These are phyloP conservation scores for Cremastinae sp. DNA, from an alignment of 2,888 invertebrate genomes.

Conservation along the genomic window DNA sequence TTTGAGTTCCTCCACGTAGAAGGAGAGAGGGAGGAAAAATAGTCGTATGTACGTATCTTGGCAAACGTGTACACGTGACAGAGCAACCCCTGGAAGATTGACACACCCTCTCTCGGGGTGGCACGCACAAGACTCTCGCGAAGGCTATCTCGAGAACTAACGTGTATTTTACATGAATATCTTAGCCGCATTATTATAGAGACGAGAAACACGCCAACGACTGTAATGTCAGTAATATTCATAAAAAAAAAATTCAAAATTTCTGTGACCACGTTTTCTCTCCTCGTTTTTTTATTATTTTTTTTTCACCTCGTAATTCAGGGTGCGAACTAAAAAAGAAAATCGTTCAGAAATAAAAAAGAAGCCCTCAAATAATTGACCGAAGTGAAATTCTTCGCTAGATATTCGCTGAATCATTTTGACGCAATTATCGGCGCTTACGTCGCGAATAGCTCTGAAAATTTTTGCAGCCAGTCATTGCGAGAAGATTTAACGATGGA, in stretches of 20 bases:
- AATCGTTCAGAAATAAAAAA: neutral
- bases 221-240: constrained; percentile 10
- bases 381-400: constrained; percentile 33
- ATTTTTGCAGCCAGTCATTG: too few relatives aligned
- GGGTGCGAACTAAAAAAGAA: neutral
- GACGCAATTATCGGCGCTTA: constrained; percentile 51
- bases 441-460: constrained; percentile 34
- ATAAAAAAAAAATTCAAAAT: too few relatives aligned
- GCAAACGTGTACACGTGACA: constrained; percentile 47
- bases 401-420: constrained; percentile 48
- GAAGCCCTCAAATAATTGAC: neutral
- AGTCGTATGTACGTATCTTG: constrained; percentile 7
- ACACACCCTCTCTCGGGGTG: constrained; percentile 56
- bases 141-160: constrained; percentile 35
- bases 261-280: too few relatives aligned
- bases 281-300: too few relatives aligned
- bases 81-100: constrained; percentile 51
- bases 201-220: constrained; percentile 25
- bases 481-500: too few relatives aligned
- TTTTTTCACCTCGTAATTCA: too few relatives aligned
- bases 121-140: constrained; percentile 47
- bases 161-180: neutral
- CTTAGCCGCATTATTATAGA: constrained; percentile 27
- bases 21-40: constrained; percentile 22
- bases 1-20: constrained; percentile 37